Evolutionary conservation across 2,888 invertebrate genomes (phyloP), one percentile per base, ranked within the genome.

Genomic region (Trypoxylon attenuatum): DNA sequence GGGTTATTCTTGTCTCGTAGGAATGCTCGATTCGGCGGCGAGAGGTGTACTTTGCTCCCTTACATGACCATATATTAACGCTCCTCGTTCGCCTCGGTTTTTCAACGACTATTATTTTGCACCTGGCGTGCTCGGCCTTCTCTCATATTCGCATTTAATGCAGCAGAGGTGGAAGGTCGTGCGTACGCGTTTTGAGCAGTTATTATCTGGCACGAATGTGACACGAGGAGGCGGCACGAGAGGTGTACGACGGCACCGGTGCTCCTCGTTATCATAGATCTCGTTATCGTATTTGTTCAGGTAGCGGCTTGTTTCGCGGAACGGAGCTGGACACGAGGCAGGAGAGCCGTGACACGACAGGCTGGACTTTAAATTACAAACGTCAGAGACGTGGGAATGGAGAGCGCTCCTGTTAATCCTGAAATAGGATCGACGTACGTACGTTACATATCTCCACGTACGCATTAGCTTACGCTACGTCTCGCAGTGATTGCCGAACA

Each of bases 81-180:
- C n/a, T n/a, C n/a, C n/a, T n/a, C n/a, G n/a, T n/a, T n/a, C n/a
- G n/a, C n/a, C n/a, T n/a, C n/a, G n/a, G n/a, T n/a, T n/a, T n/a
- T n/a, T n/a, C n/a, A n/a, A n/a, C n/a, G n/a, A n/a, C n/a, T n/a
- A n/a, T n/a, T n/a, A n/a, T n/a, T n/a, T n/a, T n/a, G n/a, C n/a
- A n/a, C n/a, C n/a, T n/a, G n/a, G n/a, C n/a, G n/a, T n/a, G n/a
- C n/a, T n/a, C n/a, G n/a, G n/a, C n/a, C n/a, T n/a, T n/a, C n/a
- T n/a, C n/a, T n/a, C n/a, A n/a, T n/a, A 49, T 60, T 72, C 72
- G 65, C 65, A 72, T 72, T 72, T 72, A 72, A 72, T 65, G 65
- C 65, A 46, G 56, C 46, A 45, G 71, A 25, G 71, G 41, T 43
- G n/a, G n/a, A n/a, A n/a, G n/a, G n/a, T n/a, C n/a, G 10, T 5